phyloP scores from a whole-genome alignment of 2,888 invertebrate genomes.

The Cerceris ruficornis region DNA sequence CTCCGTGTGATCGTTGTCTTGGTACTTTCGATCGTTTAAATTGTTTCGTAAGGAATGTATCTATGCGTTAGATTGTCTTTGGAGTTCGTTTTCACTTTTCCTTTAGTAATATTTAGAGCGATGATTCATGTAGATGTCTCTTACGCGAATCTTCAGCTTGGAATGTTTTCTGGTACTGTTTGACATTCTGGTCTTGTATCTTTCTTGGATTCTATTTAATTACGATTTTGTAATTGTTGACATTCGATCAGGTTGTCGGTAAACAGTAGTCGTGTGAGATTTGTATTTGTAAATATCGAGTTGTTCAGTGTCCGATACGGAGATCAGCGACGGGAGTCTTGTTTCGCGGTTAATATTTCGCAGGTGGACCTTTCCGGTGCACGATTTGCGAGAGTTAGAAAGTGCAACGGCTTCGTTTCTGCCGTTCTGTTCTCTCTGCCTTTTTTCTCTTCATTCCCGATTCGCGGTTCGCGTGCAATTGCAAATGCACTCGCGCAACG shows the following conservation, averaged over 20 bases:
- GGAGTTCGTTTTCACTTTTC: too few relatives aligned
- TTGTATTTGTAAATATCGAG: conserved; percentile 13
- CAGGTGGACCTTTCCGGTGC: conserved; percentile 34
- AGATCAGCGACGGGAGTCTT: neutral
- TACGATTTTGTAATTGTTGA: neutral
- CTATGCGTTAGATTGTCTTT: too few relatives aligned
- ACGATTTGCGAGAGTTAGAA: conserved; percentile 53
- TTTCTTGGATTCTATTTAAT: neutral
- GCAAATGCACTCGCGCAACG: conserved; percentile 15
- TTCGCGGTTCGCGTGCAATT: conserved; percentile 15
- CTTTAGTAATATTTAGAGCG: too few relatives aligned
- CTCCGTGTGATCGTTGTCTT: too few relatives aligned
- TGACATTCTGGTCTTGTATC: neutral
- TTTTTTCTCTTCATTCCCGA: conserved; percentile 17
- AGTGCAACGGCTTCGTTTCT: conserved; percentile 46
- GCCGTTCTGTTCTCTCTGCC: conserved; percentile 16
- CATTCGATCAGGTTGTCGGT: neutral
- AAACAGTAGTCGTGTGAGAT: conserved; percentile 24
- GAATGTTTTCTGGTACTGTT: neutral
- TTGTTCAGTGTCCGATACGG: conserved; percentile 3
- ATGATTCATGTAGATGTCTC: too few relatives aligned
- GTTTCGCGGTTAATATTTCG: conserved; percentile 3
- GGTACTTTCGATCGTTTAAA: too few relatives aligned
- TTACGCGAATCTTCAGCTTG: too few relatives aligned
- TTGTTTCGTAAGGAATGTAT: too few relatives aligned